Percentiles rank a stretch among this genome's conserved stretches.
Evolutionary conservation across 2,888 invertebrate species (phyloP).

Genomic region (Trimorus sp.): DNA sequence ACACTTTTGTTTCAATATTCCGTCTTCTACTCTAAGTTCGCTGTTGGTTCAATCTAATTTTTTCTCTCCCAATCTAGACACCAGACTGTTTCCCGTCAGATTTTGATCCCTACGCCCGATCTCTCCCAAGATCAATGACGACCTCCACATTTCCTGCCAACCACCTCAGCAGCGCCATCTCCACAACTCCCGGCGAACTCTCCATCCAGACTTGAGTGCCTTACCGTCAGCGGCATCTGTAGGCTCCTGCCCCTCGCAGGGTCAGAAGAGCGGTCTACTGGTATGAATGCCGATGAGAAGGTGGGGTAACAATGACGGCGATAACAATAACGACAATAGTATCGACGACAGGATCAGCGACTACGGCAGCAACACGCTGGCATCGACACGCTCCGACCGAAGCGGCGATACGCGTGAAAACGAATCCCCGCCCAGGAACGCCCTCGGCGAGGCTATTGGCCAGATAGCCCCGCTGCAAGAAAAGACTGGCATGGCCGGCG

Average conservation of each 20-base stretch:
- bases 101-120: too few relatives aligned
- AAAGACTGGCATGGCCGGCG: conserved; percentile 80
- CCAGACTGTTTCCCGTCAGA: too few relatives aligned
- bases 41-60: too few relatives aligned
- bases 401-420: conserved; percentile 68
- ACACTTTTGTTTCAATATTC: too few relatives aligned
- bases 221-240: conserved; percentile 14
- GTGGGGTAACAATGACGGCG: conserved; percentile 69
- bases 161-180: too few relatives aligned
- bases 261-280: conserved; percentile 17
- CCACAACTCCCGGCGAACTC: too few relatives aligned
- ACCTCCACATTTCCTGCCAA: too few relatives aligned
- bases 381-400: conserved; percentile 41
- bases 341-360: conserved; percentile 71
- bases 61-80: too few relatives aligned
- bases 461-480: conserved; percentile 77
- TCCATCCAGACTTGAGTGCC: too few relatives aligned
- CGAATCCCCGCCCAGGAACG: conserved; percentile 78
- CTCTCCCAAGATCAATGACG: too few relatives aligned
- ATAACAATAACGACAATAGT: conserved; percentile 70
- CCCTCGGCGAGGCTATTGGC: conserved; percentile 80
- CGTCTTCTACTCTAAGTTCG: too few relatives aligned
- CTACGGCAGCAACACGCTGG: conserved; percentile 36
- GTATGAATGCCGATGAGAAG: conserved; percentile 14
- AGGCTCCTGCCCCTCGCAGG: conserved; percentile 29